phyloP scores from a whole-genome alignment of 2,797 vertebrate genomes.

The Podarcis lilfordi region DNA sequence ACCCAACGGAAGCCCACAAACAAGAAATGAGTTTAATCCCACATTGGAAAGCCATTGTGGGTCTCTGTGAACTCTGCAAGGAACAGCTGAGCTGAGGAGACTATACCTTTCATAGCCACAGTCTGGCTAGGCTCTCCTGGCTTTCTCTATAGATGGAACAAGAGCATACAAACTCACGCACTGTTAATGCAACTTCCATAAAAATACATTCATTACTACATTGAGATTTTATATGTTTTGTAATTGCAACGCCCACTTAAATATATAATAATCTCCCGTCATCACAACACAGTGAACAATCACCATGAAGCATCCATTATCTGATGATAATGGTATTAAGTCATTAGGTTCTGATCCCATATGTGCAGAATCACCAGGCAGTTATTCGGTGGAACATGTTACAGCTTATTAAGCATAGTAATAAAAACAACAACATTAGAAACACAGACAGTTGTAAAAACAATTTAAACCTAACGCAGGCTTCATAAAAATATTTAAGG shows the following conservation, averaged over 20 bases:
- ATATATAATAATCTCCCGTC: slow-evolving; percentile 5
- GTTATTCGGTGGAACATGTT: slow-evolving; percentile 15
- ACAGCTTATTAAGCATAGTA: slow-evolving; percentile 23
- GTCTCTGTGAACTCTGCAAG: not conserved
- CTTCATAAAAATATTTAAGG: slow-evolving; percentile 18
- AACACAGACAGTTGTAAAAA: slow-evolving; percentile 22
- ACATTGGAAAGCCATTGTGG: not conserved
- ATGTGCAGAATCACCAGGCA: not conserved
- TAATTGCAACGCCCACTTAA: not conserved
- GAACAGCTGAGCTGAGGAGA: not conserved
- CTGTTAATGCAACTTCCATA: not conserved
- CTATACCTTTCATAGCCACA: not conserved
- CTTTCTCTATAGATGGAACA: not conserved
- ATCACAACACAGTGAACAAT: slow-evolving; percentile 13
- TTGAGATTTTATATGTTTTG: slow-evolving; percentile 9
- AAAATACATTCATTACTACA: not conserved
- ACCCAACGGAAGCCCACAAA: too few species aligned
- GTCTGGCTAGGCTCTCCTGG: not conserved
- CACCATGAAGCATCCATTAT: not conserved
- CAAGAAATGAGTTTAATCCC: too few species aligned
- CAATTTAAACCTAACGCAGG: not conserved
- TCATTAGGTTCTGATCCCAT: not conserved
- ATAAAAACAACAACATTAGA: slow-evolving; percentile 20
- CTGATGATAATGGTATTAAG: slow-evolving; percentile 30
- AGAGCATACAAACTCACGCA: not conserved